Base-by-base conservation (phyloP, 2,797 vertebrate species). In the Echeneis naucrates region DNA sequence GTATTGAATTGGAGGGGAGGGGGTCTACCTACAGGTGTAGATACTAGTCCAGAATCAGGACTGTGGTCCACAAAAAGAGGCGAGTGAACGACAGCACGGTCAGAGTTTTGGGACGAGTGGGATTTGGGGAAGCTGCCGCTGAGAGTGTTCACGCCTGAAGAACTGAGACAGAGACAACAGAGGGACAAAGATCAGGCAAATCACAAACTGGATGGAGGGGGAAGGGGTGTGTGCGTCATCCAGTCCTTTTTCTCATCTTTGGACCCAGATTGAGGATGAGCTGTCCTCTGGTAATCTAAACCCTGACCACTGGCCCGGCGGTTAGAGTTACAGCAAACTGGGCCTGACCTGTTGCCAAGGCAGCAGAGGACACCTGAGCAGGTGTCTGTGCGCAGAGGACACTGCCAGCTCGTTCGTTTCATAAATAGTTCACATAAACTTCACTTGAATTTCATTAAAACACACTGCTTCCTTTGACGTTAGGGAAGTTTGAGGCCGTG, bases 121-220 rank as follows among this genome's bases (percentile, higher is more conserved):
- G 93, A 93, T 55, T 92, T 92, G 23, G 91, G 92, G 59, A 93
- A 91, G 66, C 92, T 94, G 72, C 87, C 89, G n/a, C 83, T 94
- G 87, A 94, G 93, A 60, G 93, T 92, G 82, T 95, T 95, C 92
- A 95, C 91, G 91, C 94, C 96, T 94, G 95, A 97, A 80, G 95
- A 97, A 53, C 97, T 99, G 69, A 82, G 56, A 64, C 50, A 48
- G n/a, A 59, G 13, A 40, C 13, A 75, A 17, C 2, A 12, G 40
- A 2, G 26, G 52, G 12, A 35, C 38, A 53, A 8, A 50, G 13
- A 27, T 16, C 3, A 8, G n/a, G 77, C 52, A 62, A 33, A 24
- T n/a, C n/a, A n/a, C n/a, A n/a, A n/a, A n/a, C n/a, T n/a, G n/a
- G n/a, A n/a, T n/a, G 30, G 10, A 3, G n/a, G 23, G 33, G 11